Conservation (phyloP, 2,797 vertebrate species). For the Morus bassanus region DNA sequence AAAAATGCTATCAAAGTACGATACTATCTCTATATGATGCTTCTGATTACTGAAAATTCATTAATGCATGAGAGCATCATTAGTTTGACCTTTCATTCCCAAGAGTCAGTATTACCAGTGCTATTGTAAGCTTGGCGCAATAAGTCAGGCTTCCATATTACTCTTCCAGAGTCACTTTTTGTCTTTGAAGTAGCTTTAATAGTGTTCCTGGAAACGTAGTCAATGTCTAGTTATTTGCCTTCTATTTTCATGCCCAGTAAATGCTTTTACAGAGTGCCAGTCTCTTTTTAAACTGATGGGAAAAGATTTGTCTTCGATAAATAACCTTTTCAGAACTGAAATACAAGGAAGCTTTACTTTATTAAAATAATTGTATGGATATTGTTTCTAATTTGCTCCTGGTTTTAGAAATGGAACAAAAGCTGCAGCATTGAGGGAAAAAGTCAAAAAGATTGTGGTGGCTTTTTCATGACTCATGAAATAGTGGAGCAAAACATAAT, state of each 20-base stretch:
- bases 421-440: background rate
- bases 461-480: background rate
- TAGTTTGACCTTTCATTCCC: background rate
- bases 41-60: background rate
- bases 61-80: background rate
- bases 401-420: background rate
- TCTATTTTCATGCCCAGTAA: background rate
- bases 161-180: background rate
- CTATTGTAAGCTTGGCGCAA: background rate
- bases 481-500: background rate
- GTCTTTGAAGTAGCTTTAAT: slow-evolving; percentile 7
- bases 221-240: background rate
- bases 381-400: background rate
- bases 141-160: background rate
- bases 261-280: background rate
- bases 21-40: background rate
- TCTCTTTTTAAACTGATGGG: background rate
- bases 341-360: background rate
- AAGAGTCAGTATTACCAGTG: background rate
- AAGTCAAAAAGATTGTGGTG: background rate
- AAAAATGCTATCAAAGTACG: background rate
- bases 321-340: background rate
- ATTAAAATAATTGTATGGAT: background rate
- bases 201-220: background rate
- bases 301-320: background rate